Evolutionary conservation across 2,888 invertebrate genomes (phyloP), one percentile per base, ranked within the genome.

Genomic region (Auanema sp.): DNA sequence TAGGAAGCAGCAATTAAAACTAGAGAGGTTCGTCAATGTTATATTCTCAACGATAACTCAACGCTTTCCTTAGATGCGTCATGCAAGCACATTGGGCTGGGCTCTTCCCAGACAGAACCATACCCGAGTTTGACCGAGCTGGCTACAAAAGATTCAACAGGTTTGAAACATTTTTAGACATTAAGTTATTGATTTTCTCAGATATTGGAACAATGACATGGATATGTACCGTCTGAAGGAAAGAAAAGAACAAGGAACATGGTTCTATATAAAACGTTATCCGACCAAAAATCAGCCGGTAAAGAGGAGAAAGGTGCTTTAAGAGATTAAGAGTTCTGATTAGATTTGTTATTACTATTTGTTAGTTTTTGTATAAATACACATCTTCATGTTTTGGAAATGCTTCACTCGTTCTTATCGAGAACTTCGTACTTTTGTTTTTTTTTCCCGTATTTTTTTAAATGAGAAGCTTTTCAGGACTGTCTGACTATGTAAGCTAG

Each of bases 51-150:
- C 47, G 10, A 10, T 33, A 33, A n/a, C n/a, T 33, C 3, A 33
- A 5, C n/a, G 5, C n/a, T 52, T 52, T 57, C 4, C 64, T 44
- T 23, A 71, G 81, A 60, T 81, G 81, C 62, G 81, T 81, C 16
- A 81, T 81, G 79, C 79, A 82, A 57, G 82, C 82, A 8, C 79
- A 79, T 59, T 82, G 82, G 82, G 70, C 79, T 10, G 82, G 82
- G 1, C 68, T 82, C 14, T 82, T 82, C 56, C 80, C 89, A 89
- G 78, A 82, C 43, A 70, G 74, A 47, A 82, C 76, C 2, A 72
- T 78, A 23, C 72, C 73, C 5, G 76, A 78, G 33, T 75, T 79
- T 51, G 81, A 82, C 54, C 71, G 79, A 47, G 71, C 77, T 14
- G 81, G 81, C 12, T 81, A 80, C 64, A 79, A 81, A 56, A 69